Conservation (phyloP, 2,113 vertebrate genomes). For the Hippoglossus stenolepis region DNA sequence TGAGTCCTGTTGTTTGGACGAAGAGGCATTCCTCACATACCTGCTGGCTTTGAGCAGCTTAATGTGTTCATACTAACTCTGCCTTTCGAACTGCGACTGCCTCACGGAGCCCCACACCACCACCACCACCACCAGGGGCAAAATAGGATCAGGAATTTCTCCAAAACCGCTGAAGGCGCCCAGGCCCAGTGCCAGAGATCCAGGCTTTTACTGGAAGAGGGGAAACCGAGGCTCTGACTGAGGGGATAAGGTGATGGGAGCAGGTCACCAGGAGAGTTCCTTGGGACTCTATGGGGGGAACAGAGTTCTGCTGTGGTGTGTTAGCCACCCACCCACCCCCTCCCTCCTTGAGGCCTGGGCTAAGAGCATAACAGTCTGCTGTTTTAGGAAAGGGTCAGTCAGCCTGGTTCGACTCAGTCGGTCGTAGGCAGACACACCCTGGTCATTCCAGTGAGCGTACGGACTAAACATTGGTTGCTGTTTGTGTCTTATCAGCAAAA, state of each 20-base stretch:
- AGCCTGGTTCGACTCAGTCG: constrained; percentile 43
- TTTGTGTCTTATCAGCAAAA: neutral
- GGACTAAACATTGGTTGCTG: constrained; percentile 20
- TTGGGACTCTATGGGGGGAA: constrained; percentile 24
- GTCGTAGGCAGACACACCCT: constrained; percentile 37
- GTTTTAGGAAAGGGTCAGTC: constrained; percentile 56
- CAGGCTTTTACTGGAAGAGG: constrained; percentile 57
- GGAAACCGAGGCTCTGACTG: constrained; percentile 39
- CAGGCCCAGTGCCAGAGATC: constrained; percentile 46
- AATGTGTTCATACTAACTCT: constrained; percentile 70
- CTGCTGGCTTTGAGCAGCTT: constrained; percentile 80
- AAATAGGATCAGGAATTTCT: constrained; percentile 64
- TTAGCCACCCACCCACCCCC: constrained; percentile 10
- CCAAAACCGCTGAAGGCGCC: constrained; percentile 56
- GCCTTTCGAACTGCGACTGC: constrained; percentile 64
- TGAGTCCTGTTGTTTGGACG: constrained; percentile 78
- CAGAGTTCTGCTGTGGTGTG: constrained; percentile 37
- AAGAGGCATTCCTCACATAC: constrained; percentile 82
- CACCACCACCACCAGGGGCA: constrained; percentile 51
- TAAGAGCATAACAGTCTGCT: constrained; percentile 52
- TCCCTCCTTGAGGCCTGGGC: constrained; percentile 28
- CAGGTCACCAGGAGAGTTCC: constrained; percentile 51
- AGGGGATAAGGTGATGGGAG: constrained; percentile 58
- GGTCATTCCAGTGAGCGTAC: constrained; percentile 21
- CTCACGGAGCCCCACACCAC: constrained; percentile 58